Evolutionary conservation across 2,888 invertebrate genomes (phyloP), one percentile per base, ranked within the genome.

Genomic region (Caenorhabditis auriculariae): DNA sequence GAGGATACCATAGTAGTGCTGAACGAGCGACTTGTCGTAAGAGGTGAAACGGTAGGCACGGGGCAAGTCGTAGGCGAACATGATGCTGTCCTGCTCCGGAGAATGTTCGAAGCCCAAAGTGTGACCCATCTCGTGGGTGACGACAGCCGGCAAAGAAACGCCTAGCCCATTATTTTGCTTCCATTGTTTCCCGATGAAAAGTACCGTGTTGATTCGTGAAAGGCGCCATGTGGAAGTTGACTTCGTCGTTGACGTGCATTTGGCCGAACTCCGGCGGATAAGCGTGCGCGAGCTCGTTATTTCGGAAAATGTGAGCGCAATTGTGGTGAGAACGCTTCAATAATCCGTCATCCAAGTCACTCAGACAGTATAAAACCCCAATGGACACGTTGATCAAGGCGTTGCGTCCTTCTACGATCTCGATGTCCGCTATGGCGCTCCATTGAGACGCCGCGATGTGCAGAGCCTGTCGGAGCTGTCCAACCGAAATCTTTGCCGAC

Each of bases 51-150:
- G 35, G 54, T 55, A 63, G 23, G 26, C n/a, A 26, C 63, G 27
- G 2, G 54, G 50, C 7, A 46, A 48, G 26, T 63, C 58, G 39
- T 58, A 58, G 3, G 58, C 63, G 42, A 52, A 63, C 63, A 63
- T 63, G 3, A 63, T 38, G 44, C 58, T 59, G 12, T 55, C 35
- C 9, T 28, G 39, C 7, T 63, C 58, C 12, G 54, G 37, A 55
- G 52, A 58, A 46, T 63, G 63, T 38, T 52, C 46, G 41, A 63
- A 63, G 26, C 63, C 63, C 5, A 63, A 42, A 27, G 63, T 54
- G 39, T 63, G 63, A 24, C 63, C 63, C 58, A 63, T 63, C 29
- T 63, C 63, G 29, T 63, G 63, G 28, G 58, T 58, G 4, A 63
- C 58, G 0, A 63, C 63, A 1, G 63, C 49, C 28, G 51, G 59